Evolutionary conservation across 2,113 vertebrate genomes (phyloP).

Genomic region (Hydrochoerus hydrochaeris): DNA sequence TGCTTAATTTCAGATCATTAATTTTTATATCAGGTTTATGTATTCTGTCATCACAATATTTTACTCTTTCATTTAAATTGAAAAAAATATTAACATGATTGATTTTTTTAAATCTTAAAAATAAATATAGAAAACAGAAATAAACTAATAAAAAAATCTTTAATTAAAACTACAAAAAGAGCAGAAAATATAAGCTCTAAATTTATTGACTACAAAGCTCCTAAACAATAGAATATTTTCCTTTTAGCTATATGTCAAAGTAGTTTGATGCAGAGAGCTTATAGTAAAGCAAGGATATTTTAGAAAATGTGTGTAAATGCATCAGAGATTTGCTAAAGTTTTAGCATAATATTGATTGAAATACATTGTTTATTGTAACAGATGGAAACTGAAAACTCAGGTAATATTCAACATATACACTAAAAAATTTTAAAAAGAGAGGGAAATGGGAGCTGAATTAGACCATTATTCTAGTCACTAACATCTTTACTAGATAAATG

Average conservation of each 20-base stretch:
- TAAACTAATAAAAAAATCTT: neutral
- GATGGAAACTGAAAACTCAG: neutral
- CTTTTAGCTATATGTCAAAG: neutral
- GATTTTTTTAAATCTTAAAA: neutral
- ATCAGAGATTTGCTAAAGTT: neutral
- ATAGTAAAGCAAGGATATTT: neutral
- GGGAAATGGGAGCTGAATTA: neutral
- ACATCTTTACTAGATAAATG: neutral
- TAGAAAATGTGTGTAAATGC: neutral
- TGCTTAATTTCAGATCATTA: neutral
- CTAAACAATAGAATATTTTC: neutral
- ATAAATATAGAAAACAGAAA: neutral
- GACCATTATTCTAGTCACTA: neutral
- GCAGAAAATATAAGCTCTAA: neutral
- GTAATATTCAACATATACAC: neutral
- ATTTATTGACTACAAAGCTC: neutral
- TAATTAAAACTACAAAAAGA: neutral
- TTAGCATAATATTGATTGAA: neutral
- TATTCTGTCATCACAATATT: neutral
- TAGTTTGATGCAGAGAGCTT: neutral
- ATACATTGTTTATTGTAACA: neutral
- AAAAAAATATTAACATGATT: neutral
- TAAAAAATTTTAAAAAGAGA: neutral
- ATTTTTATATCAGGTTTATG: neutral
- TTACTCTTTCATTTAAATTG: neutral